Conservation (phyloP, 2,797 vertebrate species). For the Limosa lapponica region DNA sequence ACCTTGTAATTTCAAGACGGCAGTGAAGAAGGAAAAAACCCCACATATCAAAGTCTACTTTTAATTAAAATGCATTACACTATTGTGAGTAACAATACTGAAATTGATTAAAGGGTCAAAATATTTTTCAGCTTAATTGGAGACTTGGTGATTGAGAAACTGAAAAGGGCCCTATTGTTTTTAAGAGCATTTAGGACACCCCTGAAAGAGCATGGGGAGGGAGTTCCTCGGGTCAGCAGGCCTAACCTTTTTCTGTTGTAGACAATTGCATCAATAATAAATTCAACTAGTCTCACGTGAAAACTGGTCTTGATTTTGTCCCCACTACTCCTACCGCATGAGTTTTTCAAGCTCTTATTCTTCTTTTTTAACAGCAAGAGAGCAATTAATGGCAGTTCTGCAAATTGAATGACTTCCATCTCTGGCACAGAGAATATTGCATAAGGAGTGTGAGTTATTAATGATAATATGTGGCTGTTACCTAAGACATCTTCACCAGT, state of each 20-base stretch:
- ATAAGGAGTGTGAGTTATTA: conserved; percentile 34
- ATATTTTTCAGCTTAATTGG: not conserved
- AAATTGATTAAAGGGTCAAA: not conserved
- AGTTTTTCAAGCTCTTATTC: not conserved
- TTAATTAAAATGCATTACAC: conserved; percentile 73
- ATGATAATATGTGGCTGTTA: conserved; percentile 44
- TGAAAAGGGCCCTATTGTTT: not conserved
- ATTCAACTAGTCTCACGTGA: not conserved
- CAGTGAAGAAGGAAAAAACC: not conserved
- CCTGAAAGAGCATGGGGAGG: not conserved
- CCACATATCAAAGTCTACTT: conserved; percentile 65
- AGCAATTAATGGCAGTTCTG: conserved; percentile 59
- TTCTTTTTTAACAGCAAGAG: conserved; percentile 20
- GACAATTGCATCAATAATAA: not conserved
- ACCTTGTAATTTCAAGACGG: conserved; percentile 15
- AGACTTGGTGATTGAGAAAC: not conserved
- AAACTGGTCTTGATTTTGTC: not conserved
- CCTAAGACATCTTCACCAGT: conserved; percentile 33
- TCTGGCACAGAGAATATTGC: conserved; percentile 50
- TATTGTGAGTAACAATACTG: not conserved
- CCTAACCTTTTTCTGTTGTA: not conserved
- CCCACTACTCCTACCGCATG: not conserved
- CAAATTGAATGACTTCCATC: conserved; percentile 57
- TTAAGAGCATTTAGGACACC: not conserved
- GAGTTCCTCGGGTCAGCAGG: not conserved